Evolutionary conservation across 2,113 vertebrate species (phyloP).

Genomic region (Thryonomys swinderianus): DNA sequence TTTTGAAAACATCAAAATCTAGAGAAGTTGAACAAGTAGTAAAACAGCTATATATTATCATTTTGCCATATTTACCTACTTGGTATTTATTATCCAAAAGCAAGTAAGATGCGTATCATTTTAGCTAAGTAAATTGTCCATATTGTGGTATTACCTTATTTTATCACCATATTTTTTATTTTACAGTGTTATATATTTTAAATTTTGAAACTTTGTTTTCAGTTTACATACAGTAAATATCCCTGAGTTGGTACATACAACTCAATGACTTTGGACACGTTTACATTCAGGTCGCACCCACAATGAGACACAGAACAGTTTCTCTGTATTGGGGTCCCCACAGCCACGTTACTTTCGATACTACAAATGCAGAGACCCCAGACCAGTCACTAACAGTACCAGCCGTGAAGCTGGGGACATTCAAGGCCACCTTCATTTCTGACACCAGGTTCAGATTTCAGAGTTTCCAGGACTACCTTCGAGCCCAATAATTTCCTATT

Average conservation of each 20-base stretch:
- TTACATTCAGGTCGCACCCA: neutral
- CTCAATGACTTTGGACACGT: neutral
- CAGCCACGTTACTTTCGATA: neutral
- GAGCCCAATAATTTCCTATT: neutral
- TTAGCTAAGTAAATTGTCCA: neutral
- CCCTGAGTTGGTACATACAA: neutral
- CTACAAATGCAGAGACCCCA: neutral
- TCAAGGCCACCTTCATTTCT: neutral
- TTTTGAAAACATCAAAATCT: neutral
- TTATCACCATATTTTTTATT: neutral
- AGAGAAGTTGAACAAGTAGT: neutral
- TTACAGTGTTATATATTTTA: neutral
- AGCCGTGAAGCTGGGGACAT: neutral
- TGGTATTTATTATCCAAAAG: neutral
- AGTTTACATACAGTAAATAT: neutral
- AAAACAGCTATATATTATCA: neutral
- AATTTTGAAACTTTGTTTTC: neutral
- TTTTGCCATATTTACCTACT: neutral
- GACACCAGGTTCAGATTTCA: neutral
- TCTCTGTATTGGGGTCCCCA: neutral
- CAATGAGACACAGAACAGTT: neutral
- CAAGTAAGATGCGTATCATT: neutral
- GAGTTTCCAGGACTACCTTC: neutral
- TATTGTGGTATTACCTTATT: neutral
- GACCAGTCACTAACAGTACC: neutral